These are phyloP conservation scores for Mystacornis crossleyi DNA, from an alignment of 2,113 vertebrate species.

Conservation along the genomic window DNA sequence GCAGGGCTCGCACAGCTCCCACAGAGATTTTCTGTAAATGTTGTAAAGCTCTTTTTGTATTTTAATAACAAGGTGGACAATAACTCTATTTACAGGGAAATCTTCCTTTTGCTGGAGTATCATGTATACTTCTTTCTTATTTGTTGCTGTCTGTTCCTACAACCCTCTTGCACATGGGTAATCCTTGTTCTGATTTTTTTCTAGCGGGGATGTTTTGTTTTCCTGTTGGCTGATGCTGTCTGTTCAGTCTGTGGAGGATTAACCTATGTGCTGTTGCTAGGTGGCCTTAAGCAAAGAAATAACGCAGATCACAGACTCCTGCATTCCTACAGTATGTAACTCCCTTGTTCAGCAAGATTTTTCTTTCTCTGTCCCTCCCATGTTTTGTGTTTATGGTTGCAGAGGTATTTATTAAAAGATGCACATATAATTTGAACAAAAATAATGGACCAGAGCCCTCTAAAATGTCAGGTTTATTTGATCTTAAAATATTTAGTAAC, in stretches of 20 bases:
- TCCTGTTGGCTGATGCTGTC: conserved; percentile 63
- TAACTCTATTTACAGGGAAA: conserved; percentile 40
- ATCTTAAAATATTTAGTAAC: conserved; percentile 8
- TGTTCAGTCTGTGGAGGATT: conserved; percentile 65
- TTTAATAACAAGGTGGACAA: conserved; percentile 40
- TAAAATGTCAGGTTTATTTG: background rate
- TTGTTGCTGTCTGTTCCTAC: conserved; percentile 13
- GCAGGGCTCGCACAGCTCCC: background rate
- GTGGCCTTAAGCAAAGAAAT: conserved; percentile 71
- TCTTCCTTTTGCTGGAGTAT: conserved; percentile 22
- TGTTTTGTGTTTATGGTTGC: background rate
- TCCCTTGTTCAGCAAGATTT: conserved; percentile 53
- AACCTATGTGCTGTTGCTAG: conserved; percentile 66
- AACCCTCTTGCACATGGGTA: conserved; percentile 21
- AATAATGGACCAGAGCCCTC: background rate
- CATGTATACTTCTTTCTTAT: background rate
- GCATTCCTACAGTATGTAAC: conserved; percentile 45
- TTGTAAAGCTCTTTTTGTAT: conserved; percentile 47
- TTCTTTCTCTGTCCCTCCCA: background rate
- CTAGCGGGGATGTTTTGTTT: conserved; percentile 53
- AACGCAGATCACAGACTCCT: conserved; percentile 51
- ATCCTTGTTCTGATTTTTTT: conserved; percentile 50
- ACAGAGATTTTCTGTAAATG: conserved; percentile 4
- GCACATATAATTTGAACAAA: background rate
- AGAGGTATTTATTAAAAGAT: background rate